Evolutionary conservation across 2,797 vertebrate species (phyloP), one percentile per base, ranked within the genome.

Genomic region (Poecilia velifera): DNA sequence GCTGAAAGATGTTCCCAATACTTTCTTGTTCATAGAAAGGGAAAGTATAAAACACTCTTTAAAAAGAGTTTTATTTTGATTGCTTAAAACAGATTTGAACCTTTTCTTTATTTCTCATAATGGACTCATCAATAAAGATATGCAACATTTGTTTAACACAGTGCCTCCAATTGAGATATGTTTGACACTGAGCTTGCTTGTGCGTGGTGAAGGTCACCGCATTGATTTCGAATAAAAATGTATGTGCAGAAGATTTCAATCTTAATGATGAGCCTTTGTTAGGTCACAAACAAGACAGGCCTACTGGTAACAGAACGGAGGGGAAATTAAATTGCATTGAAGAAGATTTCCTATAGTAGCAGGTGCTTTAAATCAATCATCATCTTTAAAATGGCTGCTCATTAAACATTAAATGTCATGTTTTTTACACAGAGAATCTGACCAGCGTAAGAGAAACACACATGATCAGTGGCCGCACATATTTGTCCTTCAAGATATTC

Each of bases 191-290:
- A 53, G 68, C 84, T 91, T 90, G 89, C 86, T 91, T 93, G 95
- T 92, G 79, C 84, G 87, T 87, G 81, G 78, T 91, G 92, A 95
- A 96, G 95, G 95, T 95, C 93, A 92, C 75, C 14, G 85, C 87
- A 96, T 95, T 95, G 95, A 96, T 96, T 95, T 95, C 83, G 92
- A 95, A 95, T 95, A 93, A 88, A 91, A 89, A 85, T 92, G 93
- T 92, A 95, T 94, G 94, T 93, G 89, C 84, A 77, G 86, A 91
- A 95, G 94, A 96, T 95, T 93, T 93, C 79, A 86, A 94, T 96
- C 93, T 96, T 95, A 95, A 96, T 94, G 94, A 92, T 80, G 66
- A 82, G 77, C 78, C 88, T 93, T 92, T 93, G 91, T 93, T 90
- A 94, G 91, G 91, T 93, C 91, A 91, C 76, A 81, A 88, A 90